Evolutionary conservation across 2,797 vertebrate species (phyloP), one percentile per base, ranked within the genome.

Genomic region (Benthosema pterotum): DNA sequence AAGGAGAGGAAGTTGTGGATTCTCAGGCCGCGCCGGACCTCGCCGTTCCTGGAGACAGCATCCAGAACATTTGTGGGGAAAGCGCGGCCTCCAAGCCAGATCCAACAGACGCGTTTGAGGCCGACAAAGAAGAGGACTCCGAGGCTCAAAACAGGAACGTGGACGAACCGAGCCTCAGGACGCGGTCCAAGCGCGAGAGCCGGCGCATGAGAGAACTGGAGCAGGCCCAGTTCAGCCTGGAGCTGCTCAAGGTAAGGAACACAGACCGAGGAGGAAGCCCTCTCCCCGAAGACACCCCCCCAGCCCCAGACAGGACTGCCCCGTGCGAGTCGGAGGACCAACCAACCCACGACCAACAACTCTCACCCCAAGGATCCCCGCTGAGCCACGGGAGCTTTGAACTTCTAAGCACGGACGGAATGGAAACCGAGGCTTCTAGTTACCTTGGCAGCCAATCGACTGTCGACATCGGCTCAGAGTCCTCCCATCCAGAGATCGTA

Each of bases 201-300:
- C 87, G 96, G 49, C 93, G 97, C 56, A 97, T 97, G 95, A 92
- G 97, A 66, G 97, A 99, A 65, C 87, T 99, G 78, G 96, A 99
- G 25, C 97, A 99, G 83, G 97, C 97, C 0, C 94, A 94, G 61
- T 99, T 99, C 85, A 97, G 96, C 81, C 77, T 99, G 82, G 95
- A 98, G 82, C 85, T 99, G 43, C 93, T 98, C 0, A 98, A 96
- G 80, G 97, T 96, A 12, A 92, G 97, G 6, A 95, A 94, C 77
- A 93, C 88, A 32, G 28, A 32, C 0, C 90, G 94, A 0, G 87
- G 90, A 3, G 72, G 70, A 18, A 69, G 63, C n/a, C 50, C 77
- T 0, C 43, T 63, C 46, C 60, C 62, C 2, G 87, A 85, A 15
- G 84, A 82, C n/a, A 1, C 28, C 28, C 14, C 12, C 0, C n/a